Conservation (phyloP, 1,140 invertebrate genomes). For the Calliopsis andreniformis region DNA sequence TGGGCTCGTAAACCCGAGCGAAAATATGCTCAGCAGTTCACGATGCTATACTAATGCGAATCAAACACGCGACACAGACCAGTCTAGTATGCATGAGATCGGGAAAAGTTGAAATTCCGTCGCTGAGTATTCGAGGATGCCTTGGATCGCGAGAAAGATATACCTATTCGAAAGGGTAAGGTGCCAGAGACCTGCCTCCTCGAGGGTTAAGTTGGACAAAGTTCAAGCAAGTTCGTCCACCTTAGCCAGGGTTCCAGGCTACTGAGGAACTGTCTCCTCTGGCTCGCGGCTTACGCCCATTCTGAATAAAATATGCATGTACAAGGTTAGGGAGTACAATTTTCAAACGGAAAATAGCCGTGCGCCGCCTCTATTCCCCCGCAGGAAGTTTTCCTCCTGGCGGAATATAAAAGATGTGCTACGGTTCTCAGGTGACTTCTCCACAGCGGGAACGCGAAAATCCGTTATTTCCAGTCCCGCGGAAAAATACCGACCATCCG, state of each 20-base stretch:
- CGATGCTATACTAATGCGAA: neutral
- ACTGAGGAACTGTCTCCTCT: constrained; percentile 47
- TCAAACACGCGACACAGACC: neutral
- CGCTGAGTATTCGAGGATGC: constrained; percentile 17
- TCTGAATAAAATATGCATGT: constrained; percentile 75
- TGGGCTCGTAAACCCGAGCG: constrained; percentile 8
- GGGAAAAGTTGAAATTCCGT: constrained; percentile 32
- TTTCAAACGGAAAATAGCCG: constrained; percentile 69
- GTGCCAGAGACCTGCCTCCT: neutral
- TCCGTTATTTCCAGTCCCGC: constrained; percentile 14
- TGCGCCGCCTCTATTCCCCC: constrained; percentile 27
- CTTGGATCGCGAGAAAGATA: constrained; percentile 30
- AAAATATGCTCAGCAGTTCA: constrained; percentile 7
- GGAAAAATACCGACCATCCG: neutral
- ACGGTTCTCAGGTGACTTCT: constrained; percentile 12
- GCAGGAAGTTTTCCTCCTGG: constrained; percentile 27
- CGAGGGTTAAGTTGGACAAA: constrained; percentile 58
- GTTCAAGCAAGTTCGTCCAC: constrained; percentile 66
- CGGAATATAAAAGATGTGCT: constrained; percentile 41
- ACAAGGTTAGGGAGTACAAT: constrained; percentile 73
- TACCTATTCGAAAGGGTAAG: neutral
- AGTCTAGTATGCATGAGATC: neutral
- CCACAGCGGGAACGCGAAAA: constrained; percentile 34
- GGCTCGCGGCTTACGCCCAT: constrained; percentile 66
- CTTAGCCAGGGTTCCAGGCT: constrained; percentile 33